Conservation (phyloP, 2,797 vertebrate genomes). For the Gallinago nigripennis region DNA sequence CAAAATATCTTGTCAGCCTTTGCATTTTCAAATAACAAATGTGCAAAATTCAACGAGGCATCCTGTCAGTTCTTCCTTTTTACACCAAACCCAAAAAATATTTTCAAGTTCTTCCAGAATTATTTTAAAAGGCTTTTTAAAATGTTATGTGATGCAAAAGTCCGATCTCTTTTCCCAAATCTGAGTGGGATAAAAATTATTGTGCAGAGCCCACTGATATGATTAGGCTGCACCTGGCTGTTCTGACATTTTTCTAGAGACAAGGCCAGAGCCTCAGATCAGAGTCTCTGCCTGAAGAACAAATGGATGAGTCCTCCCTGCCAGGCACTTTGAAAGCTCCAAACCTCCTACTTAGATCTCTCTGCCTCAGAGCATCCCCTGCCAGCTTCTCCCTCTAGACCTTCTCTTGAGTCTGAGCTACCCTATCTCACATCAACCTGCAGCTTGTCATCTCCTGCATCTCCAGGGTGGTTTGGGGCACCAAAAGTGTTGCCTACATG, state of each 20-base stretch:
- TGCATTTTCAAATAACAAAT: neutral
- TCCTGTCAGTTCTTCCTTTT: neutral
- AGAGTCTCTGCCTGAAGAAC: neutral
- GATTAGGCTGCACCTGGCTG: neutral
- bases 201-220: neutral
- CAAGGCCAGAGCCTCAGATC: neutral
- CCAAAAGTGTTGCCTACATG: rapidly evolving
- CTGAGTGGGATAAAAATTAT: neutral
- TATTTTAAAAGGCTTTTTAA: neutral
- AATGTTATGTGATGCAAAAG: neutral
- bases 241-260: neutral
- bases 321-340: neutral
- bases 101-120: neutral
- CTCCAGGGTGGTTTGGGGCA: neutral
- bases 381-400: neutral
- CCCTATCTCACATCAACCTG: neutral
- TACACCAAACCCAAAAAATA: neutral
- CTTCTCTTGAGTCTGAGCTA: neutral
- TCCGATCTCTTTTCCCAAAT: neutral
- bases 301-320: neutral
- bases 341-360: neutral
- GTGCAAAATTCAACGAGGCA: neutral
- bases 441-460: neutral
- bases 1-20: neutral
- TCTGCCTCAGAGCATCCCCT: neutral